Base-by-base conservation (phyloP, 2,797 vertebrate species). In the Nannoperca obscura region DNA sequence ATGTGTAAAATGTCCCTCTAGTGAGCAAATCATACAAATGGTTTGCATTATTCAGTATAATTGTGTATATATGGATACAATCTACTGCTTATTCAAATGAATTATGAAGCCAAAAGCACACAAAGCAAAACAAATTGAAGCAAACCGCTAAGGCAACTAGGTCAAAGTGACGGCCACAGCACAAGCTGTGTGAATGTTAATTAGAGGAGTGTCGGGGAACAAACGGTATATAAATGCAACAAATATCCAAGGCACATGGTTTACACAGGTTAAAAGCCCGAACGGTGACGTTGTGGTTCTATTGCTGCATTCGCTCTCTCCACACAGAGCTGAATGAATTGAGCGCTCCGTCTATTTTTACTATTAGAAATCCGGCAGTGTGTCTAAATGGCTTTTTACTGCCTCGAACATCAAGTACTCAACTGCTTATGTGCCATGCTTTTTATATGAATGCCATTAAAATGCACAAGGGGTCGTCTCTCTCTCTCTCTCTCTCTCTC, bases 401-500 rank as follows among this genome's bases (percentile, higher is more conserved):
- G 86, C 86, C 81, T 82, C 60, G 34, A 70, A 88, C 88, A 78
- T 87, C 75, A 88, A 90, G 89, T 78, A 84, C 89, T 86, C 86
- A 86, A 83, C 91, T 94, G 92, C 84, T 90, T 88, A 88, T 89
- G 80, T 84, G 61, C 62, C 17, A 24, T 68, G 87, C 88, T 86
- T 92, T 32, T 92, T 93, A 90, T 92, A 90, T 88, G 91, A 92
- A 93, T 75, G 71, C 88, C 86, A 93, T 91, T 92, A 89, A 92
- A 93, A 92, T 92, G 85, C 88, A 84, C 81, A 55, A 55, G 7
- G 81, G 74, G 86, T 83, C 65, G 46, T 11, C 66, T 63, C 59
- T 68, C 61, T 67, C 63, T 67, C 75, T 59, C n/a, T 65, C 61
- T 62, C 34, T 27, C 46, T 13, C 59, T 19, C 53, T 46, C 60